These are phyloP conservation scores for Lacerta viridis DNA, from an alignment of 2,797 vertebrate species.

Conservation along the genomic window DNA sequence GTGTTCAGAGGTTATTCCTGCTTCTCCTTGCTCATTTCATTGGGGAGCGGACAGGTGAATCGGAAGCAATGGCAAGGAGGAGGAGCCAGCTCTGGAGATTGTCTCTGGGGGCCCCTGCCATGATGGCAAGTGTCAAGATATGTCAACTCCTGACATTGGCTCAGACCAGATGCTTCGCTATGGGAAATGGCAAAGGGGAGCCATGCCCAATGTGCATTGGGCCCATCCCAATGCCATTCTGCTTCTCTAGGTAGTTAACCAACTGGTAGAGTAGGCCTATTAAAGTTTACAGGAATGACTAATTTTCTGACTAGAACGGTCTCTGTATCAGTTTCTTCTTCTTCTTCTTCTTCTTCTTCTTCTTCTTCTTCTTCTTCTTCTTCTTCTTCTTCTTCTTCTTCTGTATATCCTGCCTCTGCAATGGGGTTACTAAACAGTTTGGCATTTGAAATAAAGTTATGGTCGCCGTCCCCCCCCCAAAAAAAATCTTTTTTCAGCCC, in stretches of 20 bases:
- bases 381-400: too few species aligned
- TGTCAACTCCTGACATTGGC: too few species aligned
- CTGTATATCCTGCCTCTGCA: neutral
- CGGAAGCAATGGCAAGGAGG: neutral
- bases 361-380: too few species aligned
- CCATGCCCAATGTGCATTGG: too few species aligned
- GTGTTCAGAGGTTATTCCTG: neutral
- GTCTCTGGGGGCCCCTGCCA: neutral
- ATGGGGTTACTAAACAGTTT: neutral
- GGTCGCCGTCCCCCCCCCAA: too few species aligned
- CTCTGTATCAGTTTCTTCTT: too few species aligned
- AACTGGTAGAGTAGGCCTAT: too few species aligned
- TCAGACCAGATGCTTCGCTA: neutral
- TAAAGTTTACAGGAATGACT: too few species aligned
- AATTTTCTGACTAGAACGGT: too few species aligned
- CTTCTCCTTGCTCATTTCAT: neutral
- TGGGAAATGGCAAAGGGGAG: neutral
- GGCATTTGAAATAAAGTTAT: neutral
- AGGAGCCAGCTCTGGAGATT: neutral
- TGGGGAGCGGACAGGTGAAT: neutral
- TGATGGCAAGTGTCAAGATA: neutral
- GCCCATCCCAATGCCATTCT: neutral
- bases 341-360: too few species aligned
- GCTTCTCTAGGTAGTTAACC: neutral
- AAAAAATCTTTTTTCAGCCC: too few species aligned